Conservation (phyloP, 2,888 invertebrate species). For the Plebejus anna region DNA sequence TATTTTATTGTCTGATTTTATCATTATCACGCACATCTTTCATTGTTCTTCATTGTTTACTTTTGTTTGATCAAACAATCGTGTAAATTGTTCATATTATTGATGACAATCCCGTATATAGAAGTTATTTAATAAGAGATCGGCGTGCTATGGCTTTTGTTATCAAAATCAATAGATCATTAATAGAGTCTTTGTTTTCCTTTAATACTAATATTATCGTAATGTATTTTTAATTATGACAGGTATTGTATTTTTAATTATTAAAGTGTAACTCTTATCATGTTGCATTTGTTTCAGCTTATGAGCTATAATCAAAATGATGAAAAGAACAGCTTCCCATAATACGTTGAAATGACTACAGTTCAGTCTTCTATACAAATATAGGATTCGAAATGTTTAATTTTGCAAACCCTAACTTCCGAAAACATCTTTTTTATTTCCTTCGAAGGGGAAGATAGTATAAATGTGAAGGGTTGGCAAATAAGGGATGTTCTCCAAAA, state of each 20-base stretch:
- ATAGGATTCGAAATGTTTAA: background rate
- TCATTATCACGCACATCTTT: background rate
- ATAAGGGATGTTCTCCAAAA: background rate
- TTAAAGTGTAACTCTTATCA: background rate
- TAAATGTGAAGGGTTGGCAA: background rate
- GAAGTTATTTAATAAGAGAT: constrained; percentile 22
- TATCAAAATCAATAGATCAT: background rate
- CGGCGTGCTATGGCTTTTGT: background rate
- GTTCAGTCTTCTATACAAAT: too few relatives aligned
- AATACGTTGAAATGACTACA: too few relatives aligned
- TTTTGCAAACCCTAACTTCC: background rate
- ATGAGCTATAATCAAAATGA: too few relatives aligned
- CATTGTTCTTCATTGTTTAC: constrained; percentile 52
- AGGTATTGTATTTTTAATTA: background rate
- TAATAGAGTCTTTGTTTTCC: background rate
- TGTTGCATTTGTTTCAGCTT: background rate
- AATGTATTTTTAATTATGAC: background rate
- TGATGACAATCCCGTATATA: constrained; percentile 30
- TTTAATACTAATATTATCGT: background rate
- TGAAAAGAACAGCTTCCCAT: too few relatives aligned
- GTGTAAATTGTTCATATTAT: constrained; percentile 54
- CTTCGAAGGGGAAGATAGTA: background rate
- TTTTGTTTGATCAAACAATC: constrained; percentile 62
- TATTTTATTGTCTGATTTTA: constrained; percentile 1
- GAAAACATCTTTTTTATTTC: background rate